Evolutionary conservation across 2,888 invertebrate species (phyloP), one percentile per base, ranked within the genome.

Genomic region (Galeopsomyia nigrocyanea): DNA sequence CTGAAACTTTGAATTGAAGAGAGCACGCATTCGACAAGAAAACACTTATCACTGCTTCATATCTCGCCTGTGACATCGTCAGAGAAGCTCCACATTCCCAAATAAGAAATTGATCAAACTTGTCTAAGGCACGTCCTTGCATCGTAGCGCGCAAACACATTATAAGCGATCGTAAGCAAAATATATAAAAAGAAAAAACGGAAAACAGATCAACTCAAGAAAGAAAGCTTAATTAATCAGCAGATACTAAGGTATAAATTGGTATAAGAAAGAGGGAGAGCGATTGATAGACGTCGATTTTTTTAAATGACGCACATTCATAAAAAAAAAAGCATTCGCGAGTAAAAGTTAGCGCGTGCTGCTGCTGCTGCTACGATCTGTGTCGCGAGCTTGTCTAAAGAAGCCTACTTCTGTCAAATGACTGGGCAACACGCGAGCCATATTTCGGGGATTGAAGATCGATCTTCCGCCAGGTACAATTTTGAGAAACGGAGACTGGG

Each of bases 91-190:
- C 39, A 21, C 60, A 70, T 55, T 66, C 26, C 47, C 26, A 67
- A 72, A 67, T 56, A 63, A 72, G 72, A 63, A 72, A 72, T 72
- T 63, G 72, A 72, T 72, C 72, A 72, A 72, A 72, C 72, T 63
- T 63, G 68, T 49, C 61, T 3, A 56, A 56, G 62, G 14, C 55
- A 17, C 57, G 67, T 67, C 71, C 71, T 71, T 71, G 71, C 71
- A 49, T 53, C 47, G 49, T n/a, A 26, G 1, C 31, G 31, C 53
- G 39, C 39, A 39, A 13, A 39, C 39, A 39, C 39, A 39, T 9
- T 39, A 39, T 26, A 39, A 39, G 39, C n/a, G 39, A 39, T 39
- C 10, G 39, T 39, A 10, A 13, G 39, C 39, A 39, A 51, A 53
- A 21, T 26, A 21, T 26, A 14, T 39, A 47, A 46, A 39, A 46